Conservation (phyloP, 2,888 invertebrate genomes). For the Sarcophaga subvicina region DNA sequence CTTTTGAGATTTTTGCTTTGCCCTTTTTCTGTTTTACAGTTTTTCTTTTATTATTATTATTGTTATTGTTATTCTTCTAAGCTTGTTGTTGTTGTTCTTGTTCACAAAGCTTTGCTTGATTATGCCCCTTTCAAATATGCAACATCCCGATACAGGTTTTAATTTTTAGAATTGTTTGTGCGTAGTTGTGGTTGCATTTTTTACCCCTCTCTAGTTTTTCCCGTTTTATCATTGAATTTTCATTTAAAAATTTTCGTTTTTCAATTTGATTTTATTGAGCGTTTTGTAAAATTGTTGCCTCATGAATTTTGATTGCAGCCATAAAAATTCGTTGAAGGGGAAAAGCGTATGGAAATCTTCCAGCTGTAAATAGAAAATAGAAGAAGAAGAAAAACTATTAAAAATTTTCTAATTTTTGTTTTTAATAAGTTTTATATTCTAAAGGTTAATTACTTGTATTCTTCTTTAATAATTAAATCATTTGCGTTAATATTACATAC, state of each 20-base stretch:
- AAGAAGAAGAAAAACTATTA: neutral
- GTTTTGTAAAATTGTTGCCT: constrained; percentile 39
- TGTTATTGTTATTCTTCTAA: too few relatives aligned
- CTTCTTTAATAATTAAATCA: neutral
- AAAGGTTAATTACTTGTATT: constrained; percentile 3
- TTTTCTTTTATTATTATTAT: too few relatives aligned
- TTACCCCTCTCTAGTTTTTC: neutral
- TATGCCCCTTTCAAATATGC: too few relatives aligned
- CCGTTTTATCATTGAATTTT: neutral
- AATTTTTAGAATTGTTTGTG: neutral
- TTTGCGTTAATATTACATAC: too few relatives aligned
- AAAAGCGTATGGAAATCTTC: constrained; percentile 4
- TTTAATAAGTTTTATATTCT: neutral
- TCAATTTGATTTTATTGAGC: constrained; percentile 25
- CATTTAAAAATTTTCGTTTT: constrained; percentile 16
- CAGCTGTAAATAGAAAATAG: constrained; percentile 43
- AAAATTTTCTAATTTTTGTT: neutral
- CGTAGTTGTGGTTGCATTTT: neutral
- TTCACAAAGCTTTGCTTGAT: too few relatives aligned
- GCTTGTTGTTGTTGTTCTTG: too few relatives aligned
- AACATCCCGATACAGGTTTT: too few relatives aligned
- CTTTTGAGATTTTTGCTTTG: neutral
- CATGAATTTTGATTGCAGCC: constrained; percentile 48
- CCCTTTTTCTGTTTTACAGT: constrained; percentile 15
- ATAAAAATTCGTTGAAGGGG: constrained; percentile 41